phyloP scores from a whole-genome alignment of 35 echinoderm and acorn worm genomes.

The Eucidaris tribuloides region DNA sequence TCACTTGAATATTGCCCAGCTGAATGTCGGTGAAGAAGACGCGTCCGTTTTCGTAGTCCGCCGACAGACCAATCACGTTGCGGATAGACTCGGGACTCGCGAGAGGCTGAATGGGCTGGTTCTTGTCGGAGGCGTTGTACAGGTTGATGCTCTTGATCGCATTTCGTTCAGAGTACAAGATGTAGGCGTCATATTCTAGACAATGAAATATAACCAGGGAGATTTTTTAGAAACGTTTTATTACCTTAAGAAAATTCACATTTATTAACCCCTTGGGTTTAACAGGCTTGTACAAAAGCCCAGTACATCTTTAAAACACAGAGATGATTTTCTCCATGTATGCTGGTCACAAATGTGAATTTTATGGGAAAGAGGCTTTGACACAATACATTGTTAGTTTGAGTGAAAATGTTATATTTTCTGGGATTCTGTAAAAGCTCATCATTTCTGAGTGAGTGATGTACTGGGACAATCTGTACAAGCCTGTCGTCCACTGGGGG shows the following conservation, averaged over 20 bases:
- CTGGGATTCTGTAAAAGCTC: no score
- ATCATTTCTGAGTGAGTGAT: no score
- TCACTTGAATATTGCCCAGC: conserved; percentile 61
- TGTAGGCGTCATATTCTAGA: conserved; percentile 75
- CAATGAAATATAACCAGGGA: conserved; percentile 5
- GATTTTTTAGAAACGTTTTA: neutral
- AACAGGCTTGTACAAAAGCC: no score
- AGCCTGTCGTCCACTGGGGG: no score
- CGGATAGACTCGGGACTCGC: conserved; percentile 22
- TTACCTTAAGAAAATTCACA: neutral
- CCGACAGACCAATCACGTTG: conserved; percentile 80
- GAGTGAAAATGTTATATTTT: no score
- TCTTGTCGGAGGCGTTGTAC: neutral
- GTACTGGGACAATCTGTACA: no score
- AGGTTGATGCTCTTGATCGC: conserved; percentile 53
- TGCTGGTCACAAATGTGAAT: no score
- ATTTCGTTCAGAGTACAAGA: conserved; percentile 86
- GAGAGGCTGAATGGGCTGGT: conserved; percentile 44
- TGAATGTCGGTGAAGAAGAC: conserved; percentile 92
- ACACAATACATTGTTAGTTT: no score
- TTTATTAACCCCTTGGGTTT: no score
- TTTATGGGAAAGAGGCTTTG: no score
- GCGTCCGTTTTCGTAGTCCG: conserved; percentile 33
- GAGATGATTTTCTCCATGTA: no score
- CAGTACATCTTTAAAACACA: no score